A percentile compares a stretch with the other conserved stretches of the same genome.
phyloP scores from a whole-genome alignment of 1,140 invertebrate genomes.

The Reticulitermes speratus region DNA sequence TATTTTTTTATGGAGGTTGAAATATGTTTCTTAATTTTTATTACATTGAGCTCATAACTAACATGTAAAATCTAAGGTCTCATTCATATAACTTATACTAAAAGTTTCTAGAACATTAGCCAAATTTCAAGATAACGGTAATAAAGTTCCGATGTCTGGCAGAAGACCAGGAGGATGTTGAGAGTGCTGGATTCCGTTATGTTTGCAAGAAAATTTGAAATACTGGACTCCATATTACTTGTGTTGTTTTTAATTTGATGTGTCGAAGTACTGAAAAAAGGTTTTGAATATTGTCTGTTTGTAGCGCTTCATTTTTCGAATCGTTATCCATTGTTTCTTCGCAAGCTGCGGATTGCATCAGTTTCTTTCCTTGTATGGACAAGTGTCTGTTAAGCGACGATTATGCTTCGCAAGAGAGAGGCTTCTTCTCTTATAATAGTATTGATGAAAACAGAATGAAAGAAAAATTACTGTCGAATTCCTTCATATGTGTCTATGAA shows the following conservation, averaged over 20 bases:
- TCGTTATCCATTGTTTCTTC: background rate
- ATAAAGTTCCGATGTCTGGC: background rate
- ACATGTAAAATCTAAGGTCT: background rate
- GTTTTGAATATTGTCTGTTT: background rate
- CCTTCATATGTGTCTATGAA: too few species aligned
- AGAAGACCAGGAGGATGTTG: background rate
- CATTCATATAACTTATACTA: background rate
- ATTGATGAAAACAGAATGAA: too few species aligned
- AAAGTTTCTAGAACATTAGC: constrained; percentile 19
- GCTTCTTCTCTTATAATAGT: too few species aligned
- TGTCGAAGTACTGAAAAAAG: background rate
- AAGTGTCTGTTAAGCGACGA: too few species aligned
- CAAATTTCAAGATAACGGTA: background rate
- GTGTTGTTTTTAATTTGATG: background rate
- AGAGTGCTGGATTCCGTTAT: background rate
- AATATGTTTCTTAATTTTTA: constrained; percentile 9
- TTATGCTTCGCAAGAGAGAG: too few species aligned
- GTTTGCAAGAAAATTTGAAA: background rate
- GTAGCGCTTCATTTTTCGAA: background rate
- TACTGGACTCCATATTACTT: background rate
- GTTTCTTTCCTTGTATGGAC: too few species aligned
- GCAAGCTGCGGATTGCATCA: too few species aligned
- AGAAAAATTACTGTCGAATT: too few species aligned
- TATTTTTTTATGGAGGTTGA: background rate
- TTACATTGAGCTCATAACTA: background rate